A percentile compares a stretch with the other conserved stretches of the same genome.
These are phyloP conservation scores for Paragorgia papillata DNA, from an alignment of 92 coral and sea anemone species.

Conservation along the genomic window DNA sequence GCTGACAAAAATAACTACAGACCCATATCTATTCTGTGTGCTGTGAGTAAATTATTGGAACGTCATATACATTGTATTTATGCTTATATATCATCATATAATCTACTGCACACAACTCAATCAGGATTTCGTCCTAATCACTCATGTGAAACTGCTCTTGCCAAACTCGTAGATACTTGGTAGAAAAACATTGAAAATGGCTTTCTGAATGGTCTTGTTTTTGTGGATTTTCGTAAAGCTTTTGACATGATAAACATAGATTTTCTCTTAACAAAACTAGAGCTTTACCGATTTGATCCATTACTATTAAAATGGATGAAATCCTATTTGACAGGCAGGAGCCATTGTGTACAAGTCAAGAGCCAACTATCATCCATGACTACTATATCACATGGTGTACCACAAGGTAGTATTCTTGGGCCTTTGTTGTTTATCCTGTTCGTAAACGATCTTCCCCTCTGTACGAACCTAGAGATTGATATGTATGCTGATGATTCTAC, in stretches of 20 bases:
- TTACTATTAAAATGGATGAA: constrained; percentile 34
- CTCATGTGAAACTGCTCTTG: constrained; percentile 30
- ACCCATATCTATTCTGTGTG: constrained; percentile 45
- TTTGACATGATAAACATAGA: constrained; percentile 17
- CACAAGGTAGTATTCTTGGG: constrained; percentile 58
- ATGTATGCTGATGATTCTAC: constrained; percentile 11
- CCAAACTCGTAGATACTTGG: constrained; percentile 29
- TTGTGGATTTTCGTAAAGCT: constrained; percentile 25
- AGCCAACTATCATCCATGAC: constrained; percentile 25
- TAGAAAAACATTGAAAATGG: constrained; percentile 50
- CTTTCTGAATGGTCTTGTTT: constrained; percentile 35
- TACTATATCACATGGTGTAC: constrained; percentile 43
- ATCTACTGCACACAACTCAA: constrained; percentile 33
- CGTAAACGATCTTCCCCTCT: constrained; percentile 61
- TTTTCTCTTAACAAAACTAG: constrained; percentile 43
- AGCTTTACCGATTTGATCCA: constrained; percentile 38
- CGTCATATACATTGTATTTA: constrained; percentile 25
- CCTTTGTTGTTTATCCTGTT: constrained; percentile 49
- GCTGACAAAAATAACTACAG: constrained; percentile 32
- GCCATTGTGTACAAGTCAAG: constrained; percentile 36
- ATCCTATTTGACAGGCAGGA: constrained; percentile 42
- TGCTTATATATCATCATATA: background rate
- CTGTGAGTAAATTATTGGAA: constrained; percentile 32
- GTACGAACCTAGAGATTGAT: constrained; percentile 29
- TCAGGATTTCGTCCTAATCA: constrained; percentile 44